Evolutionary conservation across 1,140 invertebrate species (phyloP), one percentile per base, ranked within the genome.

Genomic region (Megalopta genalis): DNA sequence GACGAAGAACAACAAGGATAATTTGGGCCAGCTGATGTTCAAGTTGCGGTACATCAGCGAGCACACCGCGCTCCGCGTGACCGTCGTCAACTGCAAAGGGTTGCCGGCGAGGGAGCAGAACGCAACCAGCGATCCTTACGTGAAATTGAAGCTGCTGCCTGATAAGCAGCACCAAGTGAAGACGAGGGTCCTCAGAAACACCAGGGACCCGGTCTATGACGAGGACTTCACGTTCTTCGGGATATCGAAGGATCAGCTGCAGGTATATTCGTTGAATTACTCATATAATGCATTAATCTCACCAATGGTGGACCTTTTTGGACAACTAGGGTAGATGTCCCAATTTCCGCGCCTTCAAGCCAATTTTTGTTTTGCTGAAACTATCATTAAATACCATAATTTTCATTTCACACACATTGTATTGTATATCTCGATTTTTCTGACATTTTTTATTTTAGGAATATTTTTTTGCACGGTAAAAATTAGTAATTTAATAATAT

Each of bases 191-290:
- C 95, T 99, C 14, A 94, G 98, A 62, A 98, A 98, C 88, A 99
- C 98, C 14, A 94, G 96, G 21, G 97, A 98, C 93, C 98, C 98
- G 0, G 95, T 98, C 10, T 99, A 99, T 91, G 98, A 99, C 88
- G 98, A 99, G 91, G 98, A 99, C 89, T 99, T 99, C 90, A 99
- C 98, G 0, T 99, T 99, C 94, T 99, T 98, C 89, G 98, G 98
- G 46, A 96, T 99, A 80, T 96, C 95, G 52, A 95, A 96, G 68
- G 95, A 96, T 86, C 97, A 98, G 90, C 93, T 99, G 6, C 93
- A 94, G 92, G 95, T 95, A 88, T 16, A 8, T 6, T 27, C 1
- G 5, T 3, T 16, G 49, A 8, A 18, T n/a, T n/a, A n/a, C n/a
- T n/a, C n/a, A n/a, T n/a, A n/a, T 52, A 54, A 49, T 4, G 1